Evolutionary conservation across 2,888 invertebrate species (phyloP), one percentile per base, ranked within the genome.

Genomic region (Caenorhabditis sinica): DNA sequence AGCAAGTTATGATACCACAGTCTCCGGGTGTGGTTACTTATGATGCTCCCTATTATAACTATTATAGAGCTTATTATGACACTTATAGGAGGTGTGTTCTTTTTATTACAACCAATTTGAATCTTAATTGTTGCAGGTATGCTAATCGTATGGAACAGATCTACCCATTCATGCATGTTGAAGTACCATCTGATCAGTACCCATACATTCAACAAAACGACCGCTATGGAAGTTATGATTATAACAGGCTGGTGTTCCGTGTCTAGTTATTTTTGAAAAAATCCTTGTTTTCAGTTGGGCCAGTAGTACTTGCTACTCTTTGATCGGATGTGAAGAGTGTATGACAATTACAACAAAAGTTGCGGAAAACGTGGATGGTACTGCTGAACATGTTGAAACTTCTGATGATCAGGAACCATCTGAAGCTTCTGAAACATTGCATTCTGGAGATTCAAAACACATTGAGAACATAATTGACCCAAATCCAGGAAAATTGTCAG

Each of bases 21-120:
- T 30, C 69, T 15, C 69, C 75, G 2, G 74, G 71, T 25, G 51
- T 74, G 13, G 74, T 82, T 3, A 58, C 79, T n/a, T 82, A 85
- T 51, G 65, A 82, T 23, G 58, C 68, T 20, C 73, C 77, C 0
- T 79, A 85, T 58, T 82, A 85, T 51, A 79, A 82, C 49, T 85
- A 85, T 61, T 85, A 85, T 63, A 63, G 51, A 20, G 71, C 74
- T 0, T 85, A 85, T 79, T 85, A 85, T 71, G 85, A 85, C 40
- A 72, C 69, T 17, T 85, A 85, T 45, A 56, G 75, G 45, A 66
- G 83, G 83, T 83, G 9, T 5, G 43, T 23, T 40, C 15, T n/a
- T 15, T 40, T 23, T 36, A 8, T 23, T 15, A 13, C 17, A 20
- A 11, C 17, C 13, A 23, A 43, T 25, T 2, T 40, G 8, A 25